A percentile compares a stretch with the other conserved stretches of the same genome.
phyloP scores from a whole-genome alignment of 2,797 vertebrate species.

The Mionectes olivaceus region DNA sequence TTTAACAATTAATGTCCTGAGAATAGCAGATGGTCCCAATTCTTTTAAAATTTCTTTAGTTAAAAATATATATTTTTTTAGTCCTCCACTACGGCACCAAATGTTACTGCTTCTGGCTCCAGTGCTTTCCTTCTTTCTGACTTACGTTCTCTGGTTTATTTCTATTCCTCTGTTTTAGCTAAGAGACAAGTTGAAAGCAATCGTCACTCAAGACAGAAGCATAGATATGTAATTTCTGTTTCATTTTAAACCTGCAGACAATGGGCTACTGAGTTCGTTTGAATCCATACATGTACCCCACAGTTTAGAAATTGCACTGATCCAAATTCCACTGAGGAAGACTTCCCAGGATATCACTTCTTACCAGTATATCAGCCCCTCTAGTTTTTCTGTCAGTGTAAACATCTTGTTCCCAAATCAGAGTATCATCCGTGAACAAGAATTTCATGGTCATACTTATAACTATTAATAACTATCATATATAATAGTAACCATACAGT shows the following conservation, averaged over 20 bases:
- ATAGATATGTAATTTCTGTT: background rate
- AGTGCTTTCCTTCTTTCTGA: background rate
- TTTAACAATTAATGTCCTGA: conserved; percentile 58
- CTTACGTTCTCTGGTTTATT: background rate
- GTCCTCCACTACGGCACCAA: background rate
- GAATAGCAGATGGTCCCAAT: conserved; percentile 24
- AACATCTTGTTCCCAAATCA: background rate
- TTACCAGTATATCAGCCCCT: background rate
- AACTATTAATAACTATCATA: background rate
- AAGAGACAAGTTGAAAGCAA: background rate
- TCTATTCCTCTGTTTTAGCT: background rate
- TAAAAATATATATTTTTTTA: conserved; percentile 13
- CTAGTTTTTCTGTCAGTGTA: background rate
- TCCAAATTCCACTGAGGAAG: background rate
- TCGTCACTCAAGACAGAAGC: background rate
- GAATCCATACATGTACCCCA: background rate
- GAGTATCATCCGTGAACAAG: background rate
- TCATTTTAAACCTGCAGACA: background rate
- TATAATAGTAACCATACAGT: background rate
- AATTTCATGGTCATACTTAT: background rate
- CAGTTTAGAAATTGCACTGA: background rate
- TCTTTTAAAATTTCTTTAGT: conserved; percentile 17
- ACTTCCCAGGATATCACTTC: background rate
- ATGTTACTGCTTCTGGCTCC: conserved; percentile 37
- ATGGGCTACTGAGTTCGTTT: background rate